Base-by-base conservation (phyloP, 2,888 invertebrate species). In the Caenorhabditis sp. region DNA sequence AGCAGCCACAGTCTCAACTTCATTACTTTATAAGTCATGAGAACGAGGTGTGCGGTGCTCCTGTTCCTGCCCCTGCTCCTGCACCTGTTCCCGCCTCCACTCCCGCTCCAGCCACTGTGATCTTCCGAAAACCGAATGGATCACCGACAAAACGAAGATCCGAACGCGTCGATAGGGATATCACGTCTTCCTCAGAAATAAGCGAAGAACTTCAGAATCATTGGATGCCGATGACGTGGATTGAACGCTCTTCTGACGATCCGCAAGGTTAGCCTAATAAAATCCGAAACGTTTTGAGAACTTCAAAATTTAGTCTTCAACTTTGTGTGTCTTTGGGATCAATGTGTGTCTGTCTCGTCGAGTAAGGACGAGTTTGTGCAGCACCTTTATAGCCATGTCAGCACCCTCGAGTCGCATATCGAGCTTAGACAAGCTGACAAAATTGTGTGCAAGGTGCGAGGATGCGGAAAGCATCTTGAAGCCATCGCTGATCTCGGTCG, bases 261-360 rank as follows among this genome's bases (percentile, higher is more conserved):
- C 30, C 61, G 22, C 46, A 48, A 50, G 53, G 65, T 65, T 24
- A 63, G 26, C n/a, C 15, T n/a, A n/a, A n/a, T n/a, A n/a, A n/a
- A n/a, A n/a, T n/a, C n/a, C n/a, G n/a, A n/a, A n/a, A n/a, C n/a
- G n/a, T n/a, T n/a, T n/a, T n/a, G n/a, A n/a, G n/a, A n/a, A n/a
- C n/a, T n/a, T n/a, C n/a, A n/a, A n/a, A n/a, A 2, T 50, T 50
- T 30, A 52, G 52, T 59, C 1, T 68, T 68, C 59, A 65, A 59
- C 20, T 81, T 75, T 22, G 78, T 76, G 1, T 83, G 83, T 37
- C 63, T 78, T 9, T 83, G 83, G 81, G 70, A 35, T 2, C 43
- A 61, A 0, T 83, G 83, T 46, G 62, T 71, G 8, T 26, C 68
- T n/a, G 35, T 20, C 0, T 50, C 63, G 6, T 26, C 48, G 7